A percentile compares a stretch with the other conserved stretches of the same genome.
phyloP scores from a whole-genome alignment of 2,888 invertebrate genomes.

The Xylota segnis region DNA sequence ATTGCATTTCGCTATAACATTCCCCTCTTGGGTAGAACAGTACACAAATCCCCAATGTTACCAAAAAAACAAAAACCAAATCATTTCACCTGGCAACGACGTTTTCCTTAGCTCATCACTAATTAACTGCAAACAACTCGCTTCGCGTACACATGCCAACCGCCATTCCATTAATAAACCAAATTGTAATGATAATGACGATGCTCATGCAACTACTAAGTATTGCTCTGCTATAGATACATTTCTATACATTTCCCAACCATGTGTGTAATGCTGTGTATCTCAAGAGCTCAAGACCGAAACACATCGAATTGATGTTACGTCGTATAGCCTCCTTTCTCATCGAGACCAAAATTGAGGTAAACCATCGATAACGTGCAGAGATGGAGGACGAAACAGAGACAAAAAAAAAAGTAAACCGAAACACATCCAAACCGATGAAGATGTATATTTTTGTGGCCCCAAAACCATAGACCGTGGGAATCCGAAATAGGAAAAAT shows the following conservation, averaged over 20 bases:
- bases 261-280: not conserved
- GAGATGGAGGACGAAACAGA: not conserved
- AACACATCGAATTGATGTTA: not conserved
- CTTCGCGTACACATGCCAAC: conserved; percentile 5
- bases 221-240: not conserved
- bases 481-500: conserved; percentile 52
- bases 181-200: conserved; percentile 53
- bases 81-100: conserved; percentile 36
- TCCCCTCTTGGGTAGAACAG: not conserved
- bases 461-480: conserved; percentile 55
- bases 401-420: not conserved
- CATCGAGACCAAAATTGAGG: conserved; percentile 24
- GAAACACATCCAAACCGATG: not conserved
- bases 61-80: conserved; percentile 17
- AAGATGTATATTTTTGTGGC: conserved; percentile 21
- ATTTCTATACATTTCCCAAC: not conserved
- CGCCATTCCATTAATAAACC: conserved; percentile 44
- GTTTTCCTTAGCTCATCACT: conserved; percentile 15
- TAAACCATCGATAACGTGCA: conserved; percentile 33
- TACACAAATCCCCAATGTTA: not conserved
- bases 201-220: conserved; percentile 39
- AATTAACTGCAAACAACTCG: conserved; percentile 21
- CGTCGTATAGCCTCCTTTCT: not conserved
- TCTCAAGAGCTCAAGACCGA: not conserved
- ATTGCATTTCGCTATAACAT: not conserved